These are phyloP conservation scores for Campaea margaritaria DNA, from an alignment of 2,888 invertebrate species.

Conservation along the genomic window DNA sequence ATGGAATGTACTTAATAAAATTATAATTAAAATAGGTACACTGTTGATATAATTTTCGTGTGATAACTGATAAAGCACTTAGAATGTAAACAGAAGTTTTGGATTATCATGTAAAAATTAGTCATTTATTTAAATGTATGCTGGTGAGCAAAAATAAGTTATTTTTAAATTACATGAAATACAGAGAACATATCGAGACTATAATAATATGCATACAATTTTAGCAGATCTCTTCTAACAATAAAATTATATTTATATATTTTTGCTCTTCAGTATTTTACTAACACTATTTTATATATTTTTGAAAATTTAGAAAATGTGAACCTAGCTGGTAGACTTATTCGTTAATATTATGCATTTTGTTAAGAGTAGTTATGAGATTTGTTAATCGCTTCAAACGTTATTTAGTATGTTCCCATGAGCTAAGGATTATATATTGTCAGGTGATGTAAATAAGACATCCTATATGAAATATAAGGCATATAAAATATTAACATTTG, in stretches of 20 bases:
- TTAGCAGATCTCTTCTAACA: conserved; percentile 4
- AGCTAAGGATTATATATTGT: conserved; percentile 58
- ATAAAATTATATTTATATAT: conserved; percentile 28
- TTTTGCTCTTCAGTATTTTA: conserved; percentile 42
- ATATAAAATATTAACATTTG: conserved; percentile 28
- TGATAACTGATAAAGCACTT: conserved; percentile 64
- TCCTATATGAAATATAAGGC: conserved; percentile 11
- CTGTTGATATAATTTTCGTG: conserved; percentile 55
- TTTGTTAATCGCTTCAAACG: conserved; percentile 55
- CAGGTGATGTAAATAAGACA: conserved; percentile 63
- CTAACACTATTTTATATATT: conserved; percentile 37
- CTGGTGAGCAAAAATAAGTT: conserved; percentile 42
- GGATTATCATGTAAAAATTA: conserved; percentile 20
- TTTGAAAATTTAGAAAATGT: conserved; percentile 39
- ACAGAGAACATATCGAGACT: conserved; percentile 21
- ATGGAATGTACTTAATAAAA: conserved; percentile 72
- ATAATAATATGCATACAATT: neutral
- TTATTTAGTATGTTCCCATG: conserved; percentile 42
- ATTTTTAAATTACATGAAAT: conserved; percentile 19
- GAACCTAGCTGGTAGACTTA: conserved; percentile 51
- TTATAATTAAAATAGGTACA: conserved; percentile 53
- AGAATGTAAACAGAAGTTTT: conserved; percentile 32
- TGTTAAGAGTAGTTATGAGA: conserved; percentile 60
- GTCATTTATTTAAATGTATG: conserved; percentile 30
- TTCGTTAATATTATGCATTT: conserved; percentile 55